Evolutionary conservation across 2,888 invertebrate genomes (phyloP).

Genomic region (Tanypteryx hageni): DNA sequence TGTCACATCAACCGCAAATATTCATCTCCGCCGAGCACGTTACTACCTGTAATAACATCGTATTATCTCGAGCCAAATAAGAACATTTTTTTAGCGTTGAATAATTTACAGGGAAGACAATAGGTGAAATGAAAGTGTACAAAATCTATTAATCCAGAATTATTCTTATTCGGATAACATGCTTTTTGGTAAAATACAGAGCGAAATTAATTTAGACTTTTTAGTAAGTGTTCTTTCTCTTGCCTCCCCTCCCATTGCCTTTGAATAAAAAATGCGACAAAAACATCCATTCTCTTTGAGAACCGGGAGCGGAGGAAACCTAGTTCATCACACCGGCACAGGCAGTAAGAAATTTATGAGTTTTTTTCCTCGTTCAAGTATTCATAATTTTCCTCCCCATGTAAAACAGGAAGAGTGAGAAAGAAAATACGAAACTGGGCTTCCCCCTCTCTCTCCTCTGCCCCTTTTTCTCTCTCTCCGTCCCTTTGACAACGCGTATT

Average conservation of each 20-base stretch:
- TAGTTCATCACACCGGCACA: constrained; percentile 41
- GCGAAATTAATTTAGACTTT: background rate
- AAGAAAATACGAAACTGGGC: background rate
- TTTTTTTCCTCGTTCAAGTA: constrained; percentile 53
- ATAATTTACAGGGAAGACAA: no score
- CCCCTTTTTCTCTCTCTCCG: background rate
- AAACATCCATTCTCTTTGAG: background rate
- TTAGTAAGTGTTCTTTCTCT: background rate
- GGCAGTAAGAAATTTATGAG: constrained; percentile 61
- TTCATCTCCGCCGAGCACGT: no score
- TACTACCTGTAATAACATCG: no score
- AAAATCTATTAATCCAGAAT: no score
- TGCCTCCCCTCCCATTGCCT: background rate
- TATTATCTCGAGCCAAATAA: no score
- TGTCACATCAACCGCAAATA: no score
- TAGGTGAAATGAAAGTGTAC: no score
- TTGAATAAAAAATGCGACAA: background rate
- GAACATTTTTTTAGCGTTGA: no score
- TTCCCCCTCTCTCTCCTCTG: background rate
- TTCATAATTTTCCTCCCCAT: constrained; percentile 46
- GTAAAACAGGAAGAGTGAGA: constrained; percentile 50
- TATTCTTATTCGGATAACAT: no score
- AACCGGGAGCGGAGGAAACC: background rate
- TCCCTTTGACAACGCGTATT: constrained; percentile 44
- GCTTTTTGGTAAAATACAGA: background rate